Base-by-base conservation (phyloP, 2,113 vertebrate species). In the Cariama cristata region DNA sequence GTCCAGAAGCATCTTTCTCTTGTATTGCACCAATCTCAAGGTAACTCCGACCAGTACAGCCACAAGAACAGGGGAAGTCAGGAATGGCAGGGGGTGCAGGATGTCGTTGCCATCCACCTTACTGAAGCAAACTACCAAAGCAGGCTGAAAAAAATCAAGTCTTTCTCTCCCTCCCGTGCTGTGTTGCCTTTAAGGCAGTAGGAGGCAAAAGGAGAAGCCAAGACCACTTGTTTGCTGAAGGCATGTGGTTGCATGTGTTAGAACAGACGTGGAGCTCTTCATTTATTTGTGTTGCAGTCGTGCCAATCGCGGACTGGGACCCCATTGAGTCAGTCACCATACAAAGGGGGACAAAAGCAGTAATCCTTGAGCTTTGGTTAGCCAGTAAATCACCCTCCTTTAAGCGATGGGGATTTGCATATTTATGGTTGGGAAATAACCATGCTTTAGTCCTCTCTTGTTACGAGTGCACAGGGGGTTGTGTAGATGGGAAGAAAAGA, bases 331-430 rank as follows among this genome's bases (percentile, higher is more conserved):
- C 86, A 64, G 56, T 22, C 86, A 38, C 86, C 83, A 72, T 58
- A 85, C 86, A 91, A 94, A 75, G 0, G 11, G 87, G 83, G 88
- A 94, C 86, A 97, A 97, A 96, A 91, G 86, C 59, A 71, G 84
- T 53, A 94, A 89, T 75, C 55, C 67, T 58, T 4, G 53, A 9
- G n/a, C 93, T 91, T 53, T 85, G 71, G 62, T 72, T 75, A 87
- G 66, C 45, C 89, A 91, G 56, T 82, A 95, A 95, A 90, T 93
- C 91, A 82, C 7, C 3, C 27, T 55, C 22, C 59, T 91, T 76
- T 53, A 93, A 85, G 38, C 50, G 62, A 76, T 0, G 2, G 45
- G 53, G 84, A 97, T 96, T 93, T 95, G 84, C 94, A 88, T 95
- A 59, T 55, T 94, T 91, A 87, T 62, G 77, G 69, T 69, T 76